A percentile compares a stretch with the other conserved stretches of the same genome.
Evolutionary conservation across 1,140 invertebrate species (phyloP).

Genomic region (Lordiphosa stackelbergi): DNA sequence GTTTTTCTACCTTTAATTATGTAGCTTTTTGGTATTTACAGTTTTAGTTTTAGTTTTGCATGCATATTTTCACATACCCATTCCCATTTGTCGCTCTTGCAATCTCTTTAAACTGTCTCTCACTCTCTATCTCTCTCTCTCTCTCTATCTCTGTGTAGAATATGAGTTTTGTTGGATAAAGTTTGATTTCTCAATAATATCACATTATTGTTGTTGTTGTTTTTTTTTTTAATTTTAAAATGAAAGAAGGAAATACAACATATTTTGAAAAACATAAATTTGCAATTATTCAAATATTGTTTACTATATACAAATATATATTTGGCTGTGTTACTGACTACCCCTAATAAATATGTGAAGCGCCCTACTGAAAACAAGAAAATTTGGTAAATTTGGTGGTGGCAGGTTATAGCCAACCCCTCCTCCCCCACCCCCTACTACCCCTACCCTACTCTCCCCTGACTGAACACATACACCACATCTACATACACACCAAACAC

Average conservation of each 20-base stretch:
- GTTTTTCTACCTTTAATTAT: no score
- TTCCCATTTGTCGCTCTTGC: no score
- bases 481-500: conserved; percentile 13
- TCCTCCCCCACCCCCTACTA: background rate
- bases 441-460: background rate
- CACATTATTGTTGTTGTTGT: background rate
- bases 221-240: conserved; percentile 10
- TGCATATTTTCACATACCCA: no score
- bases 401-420: background rate
- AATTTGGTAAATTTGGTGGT: background rate
- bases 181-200: background rate
- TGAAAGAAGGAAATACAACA: conserved; percentile 63
- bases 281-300: conserved; percentile 20
- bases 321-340: conserved; percentile 71
- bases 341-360: conserved; percentile 42
- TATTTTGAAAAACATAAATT: conserved; percentile 76
- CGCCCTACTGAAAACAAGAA: background rate
- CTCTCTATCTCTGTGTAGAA: no score
- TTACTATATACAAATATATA: conserved; percentile 40
- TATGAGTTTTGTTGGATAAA: conserved; percentile 3
- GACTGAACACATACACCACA: conserved; percentile 9
- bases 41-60: no score
- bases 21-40: no score
- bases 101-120: no score
- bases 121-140: no score